Percentiles rank a stretch among this genome's conserved stretches.
Conservation (phyloP, 2,888 invertebrate genomes). For the Argyresthia albistria region DNA sequence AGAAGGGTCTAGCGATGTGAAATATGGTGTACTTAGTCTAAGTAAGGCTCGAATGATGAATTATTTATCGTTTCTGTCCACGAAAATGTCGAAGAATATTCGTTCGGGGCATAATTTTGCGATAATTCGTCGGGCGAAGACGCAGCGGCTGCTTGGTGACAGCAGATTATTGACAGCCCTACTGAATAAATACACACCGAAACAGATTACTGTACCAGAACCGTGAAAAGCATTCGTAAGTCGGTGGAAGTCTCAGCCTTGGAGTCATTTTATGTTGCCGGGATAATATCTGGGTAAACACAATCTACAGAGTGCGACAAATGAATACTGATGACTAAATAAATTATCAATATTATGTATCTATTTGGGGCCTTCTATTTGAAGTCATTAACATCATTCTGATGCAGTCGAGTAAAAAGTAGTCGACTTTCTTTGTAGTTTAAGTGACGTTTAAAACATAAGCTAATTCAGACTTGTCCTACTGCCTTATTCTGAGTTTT, state of each 20-base stretch:
- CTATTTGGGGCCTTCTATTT: too few relatives aligned
- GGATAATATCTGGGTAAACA: background rate
- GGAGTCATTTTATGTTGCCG: background rate
- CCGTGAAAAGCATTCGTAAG: background rate
- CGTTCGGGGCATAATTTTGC: background rate
- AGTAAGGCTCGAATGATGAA: constrained; percentile 62
- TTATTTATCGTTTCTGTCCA: constrained; percentile 60
- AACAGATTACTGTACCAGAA: background rate
- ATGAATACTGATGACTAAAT: background rate
- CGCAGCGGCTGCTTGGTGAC: background rate
- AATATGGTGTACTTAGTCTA: constrained; percentile 65
- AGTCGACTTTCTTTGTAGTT: too few relatives aligned
- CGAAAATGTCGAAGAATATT: constrained; percentile 30
- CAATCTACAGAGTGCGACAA: background rate
- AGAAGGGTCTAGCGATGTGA: constrained; percentile 54
- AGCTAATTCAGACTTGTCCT: too few relatives aligned
- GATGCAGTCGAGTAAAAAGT: too few relatives aligned
- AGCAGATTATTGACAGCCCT: background rate
- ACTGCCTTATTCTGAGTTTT: too few relatives aligned
- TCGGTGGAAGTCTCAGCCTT: background rate
- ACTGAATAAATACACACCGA: background rate
- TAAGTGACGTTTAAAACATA: too few relatives aligned
- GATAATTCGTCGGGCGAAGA: background rate
- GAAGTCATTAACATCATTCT: too few relatives aligned
- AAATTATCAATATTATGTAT: background rate